These are phyloP conservation scores for Silurus glanis DNA, from an alignment of 2,113 vertebrate species.

Conservation along the genomic window DNA sequence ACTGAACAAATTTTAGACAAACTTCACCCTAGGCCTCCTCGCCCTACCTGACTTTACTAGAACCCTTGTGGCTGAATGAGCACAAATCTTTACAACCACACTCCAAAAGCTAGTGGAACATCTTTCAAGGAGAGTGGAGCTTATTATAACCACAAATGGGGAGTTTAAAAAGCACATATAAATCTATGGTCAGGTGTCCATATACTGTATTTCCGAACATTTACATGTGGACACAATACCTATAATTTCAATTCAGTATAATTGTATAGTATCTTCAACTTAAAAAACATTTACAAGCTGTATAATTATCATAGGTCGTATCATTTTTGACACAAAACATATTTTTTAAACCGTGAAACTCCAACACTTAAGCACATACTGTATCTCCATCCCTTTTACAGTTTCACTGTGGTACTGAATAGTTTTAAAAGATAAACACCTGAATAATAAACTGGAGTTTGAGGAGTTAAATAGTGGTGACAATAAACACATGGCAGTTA, in stretches of 20 bases:
- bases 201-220: background rate
- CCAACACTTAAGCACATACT: background rate
- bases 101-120: too few relatives aligned
- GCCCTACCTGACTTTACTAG: too few relatives aligned
- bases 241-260: background rate
- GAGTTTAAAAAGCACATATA: too few relatives aligned
- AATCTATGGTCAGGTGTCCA: too few relatives aligned
- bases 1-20: too few relatives aligned
- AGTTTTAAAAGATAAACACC: background rate
- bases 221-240: background rate
- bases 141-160: too few relatives aligned
- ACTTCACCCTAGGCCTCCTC: too few relatives aligned
- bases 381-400: too few relatives aligned
- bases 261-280: background rate
- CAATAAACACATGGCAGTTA: background rate
- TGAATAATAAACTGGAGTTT: background rate
- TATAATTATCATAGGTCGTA: background rate
- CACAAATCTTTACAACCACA: too few relatives aligned
- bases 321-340: background rate
- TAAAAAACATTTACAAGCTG: background rate
- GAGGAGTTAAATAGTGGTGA: background rate
- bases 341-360: background rate
- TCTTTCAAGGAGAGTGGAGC: too few relatives aligned
- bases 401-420: background rate
- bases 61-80: too few relatives aligned